Evolutionary conservation across 2,888 invertebrate species (phyloP), one percentile per base, ranked within the genome.

Genomic region (Trissolcus japonicus): DNA sequence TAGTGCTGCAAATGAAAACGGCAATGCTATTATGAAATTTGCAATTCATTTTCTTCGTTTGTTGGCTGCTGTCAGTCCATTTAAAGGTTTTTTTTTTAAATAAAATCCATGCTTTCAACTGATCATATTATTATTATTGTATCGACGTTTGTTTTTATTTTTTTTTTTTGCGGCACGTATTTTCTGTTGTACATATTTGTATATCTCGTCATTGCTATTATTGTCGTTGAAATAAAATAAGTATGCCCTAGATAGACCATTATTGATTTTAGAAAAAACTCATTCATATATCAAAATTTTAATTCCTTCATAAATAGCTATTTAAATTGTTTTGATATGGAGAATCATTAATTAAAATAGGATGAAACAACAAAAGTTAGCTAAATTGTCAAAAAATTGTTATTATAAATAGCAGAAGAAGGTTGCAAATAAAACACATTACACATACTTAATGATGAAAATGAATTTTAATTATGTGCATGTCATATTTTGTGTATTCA

Each of bases 121-220:
- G 46, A 46, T 46, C 14, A 14, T 46, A 19, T 9, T 13, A 17
- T 19, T 11, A 50, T 50, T 50, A 16, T 50, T 25, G 35, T 9
- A 35, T 35, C 35, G 35, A 51, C 51, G 17, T 51, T 19, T 16
- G 51, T 54, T 29, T 51, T 51, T 51, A 9, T 54, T 43, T 55
- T 0, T n/a, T 19, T 53, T 19, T 56, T 25, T 55, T 46, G 21
- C 17, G 56, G 29, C 25, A 21, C 35, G 6, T 55, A n/a, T 65
- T 50, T 41, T 57, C 11, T 50, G 56, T 50, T 66, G 56, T 57
- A 66, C 21, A 57, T 57, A 66, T 56, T 56, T 66, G 66, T 66
- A 65, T 56, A 65, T 55, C 19, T 65, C 19, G 46, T 65, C 48
- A 57, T 50, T 21, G 17, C 40, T 66, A 21, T 51, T 4, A 56